Conservation (phyloP, 2,888 invertebrate genomes). For the Apamea sordens region DNA sequence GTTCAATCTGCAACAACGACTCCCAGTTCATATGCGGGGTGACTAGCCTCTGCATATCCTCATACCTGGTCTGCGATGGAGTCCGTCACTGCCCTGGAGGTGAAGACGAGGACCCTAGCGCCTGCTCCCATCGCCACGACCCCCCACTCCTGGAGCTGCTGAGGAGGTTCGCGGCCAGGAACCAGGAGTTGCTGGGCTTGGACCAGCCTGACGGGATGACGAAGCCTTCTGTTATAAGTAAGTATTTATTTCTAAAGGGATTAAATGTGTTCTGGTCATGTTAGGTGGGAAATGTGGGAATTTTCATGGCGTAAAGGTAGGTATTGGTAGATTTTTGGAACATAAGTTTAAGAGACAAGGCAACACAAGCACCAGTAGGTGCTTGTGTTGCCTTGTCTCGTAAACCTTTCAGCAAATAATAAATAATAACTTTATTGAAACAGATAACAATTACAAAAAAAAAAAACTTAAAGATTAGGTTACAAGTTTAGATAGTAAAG, state of each 20-base stretch:
- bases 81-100: conserved; percentile 92
- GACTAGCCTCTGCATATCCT: conserved; percentile 91
- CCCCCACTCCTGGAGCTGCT: conserved; percentile 85
- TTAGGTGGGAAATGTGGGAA: background rate
- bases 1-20: conserved; percentile 83
- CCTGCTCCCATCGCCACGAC: conserved; percentile 83
- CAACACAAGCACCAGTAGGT: too few species aligned
- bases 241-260: conserved; percentile 65
- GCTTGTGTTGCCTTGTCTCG: background rate
- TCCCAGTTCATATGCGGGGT: conserved; percentile 84
- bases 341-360: too few species aligned
- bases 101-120: conserved; percentile 89
- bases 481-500: too few species aligned
- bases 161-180: conserved; percentile 84
- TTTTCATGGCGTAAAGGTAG: background rate
- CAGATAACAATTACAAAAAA: too few species aligned
- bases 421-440: too few species aligned
- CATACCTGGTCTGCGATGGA: conserved; percentile 92
- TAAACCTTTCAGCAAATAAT: background rate
- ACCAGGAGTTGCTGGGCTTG: conserved; percentile 84
- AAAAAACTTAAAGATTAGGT: too few species aligned
- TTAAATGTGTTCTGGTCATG: background rate
- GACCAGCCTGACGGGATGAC: conserved; percentile 84
- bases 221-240: conserved; percentile 88
- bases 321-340: background rate